Conservation (phyloP, 2,797 vertebrate genomes). For the Galago senegalensis region DNA sequence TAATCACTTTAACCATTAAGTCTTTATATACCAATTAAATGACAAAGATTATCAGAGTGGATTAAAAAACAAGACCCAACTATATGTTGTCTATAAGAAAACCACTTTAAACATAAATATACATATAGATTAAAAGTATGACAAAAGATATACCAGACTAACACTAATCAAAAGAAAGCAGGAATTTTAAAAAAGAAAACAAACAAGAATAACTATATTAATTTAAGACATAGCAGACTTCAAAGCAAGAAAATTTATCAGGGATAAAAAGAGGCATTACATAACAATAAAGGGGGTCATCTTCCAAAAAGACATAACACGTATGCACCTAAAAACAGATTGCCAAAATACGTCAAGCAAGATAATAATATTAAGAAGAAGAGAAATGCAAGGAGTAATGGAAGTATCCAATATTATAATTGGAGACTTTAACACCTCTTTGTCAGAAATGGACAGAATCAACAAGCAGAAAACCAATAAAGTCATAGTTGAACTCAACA, state of each 20-base stretch:
- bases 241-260: background rate
- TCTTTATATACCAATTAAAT: background rate
- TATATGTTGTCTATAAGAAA: background rate
- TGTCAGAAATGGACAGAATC: conserved; percentile 35
- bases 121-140: background rate
- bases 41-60: background rate
- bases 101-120: conserved; percentile 47
- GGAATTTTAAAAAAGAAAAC: background rate
- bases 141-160: background rate
- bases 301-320: background rate
- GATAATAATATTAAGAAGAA: background rate
- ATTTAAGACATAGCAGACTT: background rate
- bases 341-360: background rate
- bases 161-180: conserved; percentile 22
- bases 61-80: conserved; percentile 6
- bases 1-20: background rate
- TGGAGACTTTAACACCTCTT: background rate
- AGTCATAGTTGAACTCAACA: conserved; percentile 31
- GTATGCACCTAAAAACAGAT: background rate
- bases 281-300: background rate
- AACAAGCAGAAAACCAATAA: conserved; percentile 38
- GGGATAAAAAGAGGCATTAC: background rate
- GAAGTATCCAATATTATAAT: background rate
- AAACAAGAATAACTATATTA: background rate
- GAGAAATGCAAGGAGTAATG: conserved; percentile 16